Evolutionary conservation across 2,113 vertebrate species (phyloP).

Genomic region (Microcebus ravelobensis): DNA sequence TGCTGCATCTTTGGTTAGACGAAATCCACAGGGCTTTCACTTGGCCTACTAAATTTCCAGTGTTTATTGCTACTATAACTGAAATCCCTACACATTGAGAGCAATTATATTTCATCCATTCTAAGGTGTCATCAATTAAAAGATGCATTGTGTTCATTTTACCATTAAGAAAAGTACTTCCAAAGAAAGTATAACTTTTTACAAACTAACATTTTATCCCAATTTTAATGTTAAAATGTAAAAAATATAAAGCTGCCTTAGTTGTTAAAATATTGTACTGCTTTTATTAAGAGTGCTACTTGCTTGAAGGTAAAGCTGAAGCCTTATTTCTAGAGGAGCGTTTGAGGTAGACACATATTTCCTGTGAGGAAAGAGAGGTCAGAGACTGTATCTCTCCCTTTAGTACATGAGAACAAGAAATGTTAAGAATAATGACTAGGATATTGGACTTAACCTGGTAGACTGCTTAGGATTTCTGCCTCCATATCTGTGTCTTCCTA

Average conservation of each 20-base stretch:
- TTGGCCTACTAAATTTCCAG: neutral
- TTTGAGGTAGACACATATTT: neutral
- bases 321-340: neutral
- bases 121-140: neutral
- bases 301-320: neutral
- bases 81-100: neutral
- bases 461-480: neutral
- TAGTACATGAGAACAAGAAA: neutral
- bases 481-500: neutral
- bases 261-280: neutral
- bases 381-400: neutral
- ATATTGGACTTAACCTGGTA: neutral
- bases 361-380: neutral
- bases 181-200: conserved; percentile 19
- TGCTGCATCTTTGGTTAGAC: conserved; percentile 13
- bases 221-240: neutral
- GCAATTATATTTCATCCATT: conserved; percentile 13
- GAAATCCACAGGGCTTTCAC: neutral
- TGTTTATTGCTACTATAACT: neutral
- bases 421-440: neutral
- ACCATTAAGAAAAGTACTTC: neutral
- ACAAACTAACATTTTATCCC: neutral
- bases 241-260: neutral
- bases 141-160: neutral
- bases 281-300: neutral